Percentiles rank a stretch among this genome's conserved stretches.
phyloP scores from a whole-genome alignment of 2,113 vertebrate species.

The Thunnus maccoyii region DNA sequence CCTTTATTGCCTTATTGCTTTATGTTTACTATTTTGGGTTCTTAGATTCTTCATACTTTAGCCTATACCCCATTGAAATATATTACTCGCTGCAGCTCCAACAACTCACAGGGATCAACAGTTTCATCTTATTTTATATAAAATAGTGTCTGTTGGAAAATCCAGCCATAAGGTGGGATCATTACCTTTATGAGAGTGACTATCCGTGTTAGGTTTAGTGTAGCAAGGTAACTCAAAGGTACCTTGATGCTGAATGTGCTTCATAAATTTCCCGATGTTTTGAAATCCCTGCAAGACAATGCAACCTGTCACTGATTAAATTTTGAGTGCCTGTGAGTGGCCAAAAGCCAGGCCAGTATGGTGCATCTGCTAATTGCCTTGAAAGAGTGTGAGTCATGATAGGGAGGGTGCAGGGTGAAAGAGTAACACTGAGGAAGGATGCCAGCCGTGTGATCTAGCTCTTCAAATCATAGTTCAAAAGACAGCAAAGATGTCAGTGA shows the following conservation, averaged over 20 bases:
- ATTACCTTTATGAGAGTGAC: neutral
- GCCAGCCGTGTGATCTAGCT: constrained; percentile 57
- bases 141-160: constrained; percentile 8
- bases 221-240: neutral
- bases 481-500: constrained; percentile 45
- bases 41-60: constrained; percentile 14
- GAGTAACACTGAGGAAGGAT: neutral
- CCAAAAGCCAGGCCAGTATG: constrained; percentile 30
- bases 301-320: constrained; percentile 35
- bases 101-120: neutral
- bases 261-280: neutral
- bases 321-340: constrained; percentile 17
- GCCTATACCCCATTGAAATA: neutral
- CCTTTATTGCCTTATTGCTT: constrained; percentile 29
- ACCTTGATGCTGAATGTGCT: neutral
- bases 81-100: neutral
- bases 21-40: constrained; percentile 15
- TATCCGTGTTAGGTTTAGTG: neutral
- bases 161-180: neutral
- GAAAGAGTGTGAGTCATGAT: constrained; percentile 53
- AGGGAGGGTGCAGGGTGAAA: constrained; percentile 14
- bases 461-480: constrained; percentile 57
- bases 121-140: constrained; percentile 4
- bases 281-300: constrained; percentile 32
- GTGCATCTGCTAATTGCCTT: constrained; percentile 55